A percentile compares a stretch with the other conserved stretches of the same genome.
Evolutionary conservation across 2,888 invertebrate genomes (phyloP).

Genomic region (Neoscelio sp.): DNA sequence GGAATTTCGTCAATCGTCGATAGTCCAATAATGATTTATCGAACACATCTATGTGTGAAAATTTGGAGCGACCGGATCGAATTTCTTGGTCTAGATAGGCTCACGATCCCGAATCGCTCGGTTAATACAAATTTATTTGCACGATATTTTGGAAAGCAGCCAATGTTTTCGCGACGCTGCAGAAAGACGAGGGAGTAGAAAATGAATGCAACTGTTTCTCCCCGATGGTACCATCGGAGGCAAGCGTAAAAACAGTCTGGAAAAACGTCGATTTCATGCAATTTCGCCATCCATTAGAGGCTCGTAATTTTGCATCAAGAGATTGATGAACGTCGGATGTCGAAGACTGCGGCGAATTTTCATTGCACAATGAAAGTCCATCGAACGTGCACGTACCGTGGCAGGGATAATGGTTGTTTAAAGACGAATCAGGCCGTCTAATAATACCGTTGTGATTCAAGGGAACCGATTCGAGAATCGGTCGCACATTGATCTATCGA

Average conservation of each 20-base stretch:
- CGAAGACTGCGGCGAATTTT: slow-evolving; percentile 19
- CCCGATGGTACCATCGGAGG: background rate
- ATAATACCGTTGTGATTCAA: slow-evolving; percentile 77
- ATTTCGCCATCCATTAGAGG: slow-evolving; percentile 50
- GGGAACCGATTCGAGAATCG: slow-evolving; percentile 71
- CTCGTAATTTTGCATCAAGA: slow-evolving; percentile 20
- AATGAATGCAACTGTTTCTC: slow-evolving; percentile 32
- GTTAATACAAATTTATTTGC: slow-evolving; percentile 76
- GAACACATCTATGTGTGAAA: slow-evolving; percentile 17
- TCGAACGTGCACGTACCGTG: slow-evolving; percentile 64
- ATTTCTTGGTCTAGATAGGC: slow-evolving; percentile 78
- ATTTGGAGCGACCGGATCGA: slow-evolving; percentile 72
- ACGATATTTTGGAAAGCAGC: slow-evolving; percentile 76
- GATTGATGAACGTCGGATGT: slow-evolving; percentile 11
- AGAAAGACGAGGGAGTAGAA: slow-evolving; percentile 52
- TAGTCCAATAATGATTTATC: background rate
- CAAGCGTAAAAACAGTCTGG: background rate
- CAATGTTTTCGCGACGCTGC: slow-evolving; percentile 64
- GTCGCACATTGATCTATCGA: slow-evolving; percentile 71
- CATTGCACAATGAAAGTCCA: slow-evolving; percentile 74
- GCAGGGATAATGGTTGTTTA: slow-evolving; percentile 73
- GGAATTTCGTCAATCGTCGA: background rate
- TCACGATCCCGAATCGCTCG: slow-evolving; percentile 70
- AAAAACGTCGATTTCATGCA: slow-evolving; percentile 64
- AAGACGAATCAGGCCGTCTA: slow-evolving; percentile 76